Percentiles rank a stretch among this genome's conserved stretches.
Evolutionary conservation across 2,797 vertebrate species (phyloP).

Genomic region (Smutsia gigantea): DNA sequence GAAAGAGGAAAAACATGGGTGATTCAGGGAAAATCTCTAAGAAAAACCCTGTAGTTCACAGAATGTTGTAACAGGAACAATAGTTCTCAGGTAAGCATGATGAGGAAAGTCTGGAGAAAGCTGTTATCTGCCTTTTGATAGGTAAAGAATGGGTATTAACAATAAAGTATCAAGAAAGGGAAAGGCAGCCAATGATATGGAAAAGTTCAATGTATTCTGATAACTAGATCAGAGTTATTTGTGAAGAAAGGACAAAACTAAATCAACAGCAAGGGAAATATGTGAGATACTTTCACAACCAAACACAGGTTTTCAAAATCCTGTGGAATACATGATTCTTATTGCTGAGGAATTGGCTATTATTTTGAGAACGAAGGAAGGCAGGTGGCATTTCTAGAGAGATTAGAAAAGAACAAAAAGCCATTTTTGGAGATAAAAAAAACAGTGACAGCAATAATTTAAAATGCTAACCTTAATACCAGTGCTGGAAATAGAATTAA

Average conservation of each 20-base stretch:
- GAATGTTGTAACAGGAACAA: not conserved
- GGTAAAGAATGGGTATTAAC: not conserved
- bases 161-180: not conserved
- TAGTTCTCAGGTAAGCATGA: not conserved
- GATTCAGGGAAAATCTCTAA: not conserved
- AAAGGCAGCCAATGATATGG: not conserved
- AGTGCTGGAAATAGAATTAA: not conserved
- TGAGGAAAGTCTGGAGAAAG: not conserved
- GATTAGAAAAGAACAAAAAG: slow-evolving; percentile 4
- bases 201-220: not conserved
- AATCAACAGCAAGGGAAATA: not conserved
- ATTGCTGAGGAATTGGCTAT: not conserved
- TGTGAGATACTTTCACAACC: not conserved
- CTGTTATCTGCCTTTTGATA: not conserved
- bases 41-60: not conserved
- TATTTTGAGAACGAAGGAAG: not conserved
- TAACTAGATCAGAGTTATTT: not conserved
- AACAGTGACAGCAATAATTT: not conserved
- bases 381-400: not conserved
- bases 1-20: not conserved
- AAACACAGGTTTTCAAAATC: not conserved
- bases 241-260: not conserved
- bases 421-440: not conserved
- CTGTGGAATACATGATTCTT: not conserved
- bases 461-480: slow-evolving; percentile 46